Conservation (phyloP, 2,113 vertebrate genomes). For the Nettapus auritus region DNA sequence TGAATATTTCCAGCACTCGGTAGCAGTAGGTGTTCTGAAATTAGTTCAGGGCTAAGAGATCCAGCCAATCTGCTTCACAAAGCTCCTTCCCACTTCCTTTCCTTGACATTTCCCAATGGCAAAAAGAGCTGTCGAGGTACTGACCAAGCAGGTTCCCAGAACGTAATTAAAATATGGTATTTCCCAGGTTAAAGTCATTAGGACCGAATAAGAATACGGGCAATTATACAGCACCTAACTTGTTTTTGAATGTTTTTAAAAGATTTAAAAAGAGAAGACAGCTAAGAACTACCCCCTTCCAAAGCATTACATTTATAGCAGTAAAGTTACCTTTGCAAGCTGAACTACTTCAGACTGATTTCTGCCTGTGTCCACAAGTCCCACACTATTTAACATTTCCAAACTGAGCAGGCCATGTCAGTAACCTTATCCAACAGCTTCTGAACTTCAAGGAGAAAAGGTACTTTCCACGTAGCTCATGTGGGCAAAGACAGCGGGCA, state of each 20-base stretch:
- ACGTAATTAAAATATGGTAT: accelerated
- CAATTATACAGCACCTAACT: accelerated
- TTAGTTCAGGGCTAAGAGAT: neutral
- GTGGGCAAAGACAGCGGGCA: neutral
- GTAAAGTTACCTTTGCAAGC: neutral
- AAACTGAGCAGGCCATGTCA: accelerated
- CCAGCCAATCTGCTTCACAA: neutral
- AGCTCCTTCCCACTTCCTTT: neutral
- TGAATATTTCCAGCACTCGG: neutral
- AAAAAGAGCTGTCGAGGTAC: neutral
- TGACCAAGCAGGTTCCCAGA: neutral
- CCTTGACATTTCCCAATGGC: neutral
- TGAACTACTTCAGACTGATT: neutral
- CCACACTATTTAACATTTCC: neutral
- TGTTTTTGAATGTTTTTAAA: neutral
- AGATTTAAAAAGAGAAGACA: neutral
- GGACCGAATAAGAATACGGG: neutral
- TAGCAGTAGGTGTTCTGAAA: accelerated
- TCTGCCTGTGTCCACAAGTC: neutral
- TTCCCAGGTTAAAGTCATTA: neutral
- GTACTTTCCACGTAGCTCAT: neutral
- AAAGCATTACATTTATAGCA: accelerated
- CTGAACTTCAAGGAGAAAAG: neutral
- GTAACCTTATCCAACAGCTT: neutral
- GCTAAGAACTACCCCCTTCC: neutral